A percentile compares a stretch with the other conserved stretches of the same genome.
Conservation (phyloP, 1,140 invertebrate genomes). For the Drosophila bocki region DNA sequence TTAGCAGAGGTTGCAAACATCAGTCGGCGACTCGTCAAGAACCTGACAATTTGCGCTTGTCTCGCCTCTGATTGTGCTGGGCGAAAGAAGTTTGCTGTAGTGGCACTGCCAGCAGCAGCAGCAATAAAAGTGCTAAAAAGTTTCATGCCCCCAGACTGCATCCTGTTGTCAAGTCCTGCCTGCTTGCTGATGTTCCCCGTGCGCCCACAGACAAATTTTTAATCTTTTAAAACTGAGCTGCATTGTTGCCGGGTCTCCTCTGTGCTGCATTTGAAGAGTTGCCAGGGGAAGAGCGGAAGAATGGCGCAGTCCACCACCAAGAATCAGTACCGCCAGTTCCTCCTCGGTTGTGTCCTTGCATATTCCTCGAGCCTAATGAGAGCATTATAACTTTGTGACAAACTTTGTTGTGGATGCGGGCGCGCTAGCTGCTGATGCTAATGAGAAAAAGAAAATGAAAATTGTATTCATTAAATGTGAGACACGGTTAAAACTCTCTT, state of each 20-base stretch:
- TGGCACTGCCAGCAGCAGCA: constrained; percentile 29
- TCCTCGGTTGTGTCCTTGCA: constrained; percentile 34
- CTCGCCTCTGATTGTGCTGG: constrained; percentile 39
- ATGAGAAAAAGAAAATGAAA: constrained; percentile 21
- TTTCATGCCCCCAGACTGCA: constrained; percentile 75
- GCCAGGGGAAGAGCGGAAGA: constrained; percentile 25
- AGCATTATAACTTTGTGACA: constrained; percentile 54
- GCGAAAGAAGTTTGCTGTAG: constrained; percentile 28
- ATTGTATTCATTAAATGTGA: constrained; percentile 23
- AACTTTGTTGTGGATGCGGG: constrained; percentile 27
- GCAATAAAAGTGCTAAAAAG: constrained; percentile 81
- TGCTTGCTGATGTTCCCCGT: constrained; percentile 14
- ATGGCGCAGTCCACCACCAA: constrained; percentile 28
- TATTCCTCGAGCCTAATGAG: constrained; percentile 54
- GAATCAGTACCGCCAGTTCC: constrained; percentile 7
- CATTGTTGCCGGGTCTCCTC: constrained; percentile 33
- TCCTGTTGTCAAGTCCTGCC: constrained; percentile 63
- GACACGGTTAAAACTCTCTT: constrained; percentile 1
- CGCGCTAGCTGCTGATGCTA: constrained; percentile 27
- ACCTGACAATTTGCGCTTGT: constrained; percentile 75
- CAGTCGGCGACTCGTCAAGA: constrained; percentile 62
- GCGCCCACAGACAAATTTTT: constrained; percentile 60
- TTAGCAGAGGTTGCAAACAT: constrained; percentile 35
- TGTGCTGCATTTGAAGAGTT: constrained; percentile 57
- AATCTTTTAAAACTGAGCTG: constrained; percentile 74